A percentile compares a stretch with the other conserved stretches of the same genome.
These are phyloP conservation scores for Megastigmus dorsalis DNA, from an alignment of 2,888 invertebrate species.

Conservation along the genomic window DNA sequence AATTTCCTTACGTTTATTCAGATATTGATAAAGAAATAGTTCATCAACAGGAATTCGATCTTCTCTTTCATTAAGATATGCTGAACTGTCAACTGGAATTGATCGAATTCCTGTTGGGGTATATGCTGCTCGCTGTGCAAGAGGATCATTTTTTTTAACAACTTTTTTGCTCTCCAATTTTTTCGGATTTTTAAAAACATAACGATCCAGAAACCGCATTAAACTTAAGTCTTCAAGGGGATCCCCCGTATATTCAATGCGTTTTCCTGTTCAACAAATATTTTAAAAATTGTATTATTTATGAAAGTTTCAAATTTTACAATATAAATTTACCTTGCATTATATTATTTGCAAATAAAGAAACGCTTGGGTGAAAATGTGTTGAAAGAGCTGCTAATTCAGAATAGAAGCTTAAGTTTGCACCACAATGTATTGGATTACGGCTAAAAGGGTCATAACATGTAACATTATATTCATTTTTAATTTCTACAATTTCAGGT, in stretches of 20 bases:
- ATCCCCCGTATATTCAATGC: conserved; percentile 91
- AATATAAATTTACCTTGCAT: conserved; percentile 81
- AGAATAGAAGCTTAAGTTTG: conserved; percentile 81
- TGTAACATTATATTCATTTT: conserved; percentile 62
- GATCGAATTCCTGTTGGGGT: conserved; percentile 82
- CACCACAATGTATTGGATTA: conserved; percentile 91
- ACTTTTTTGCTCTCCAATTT: conserved; percentile 76
- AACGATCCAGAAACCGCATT: conserved; percentile 93
- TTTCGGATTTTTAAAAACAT: conserved; percentile 96
- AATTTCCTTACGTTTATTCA: conserved; percentile 60
- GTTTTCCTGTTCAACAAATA: conserved; percentile 76
- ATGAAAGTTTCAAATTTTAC: neutral
- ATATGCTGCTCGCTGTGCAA: conserved; percentile 82
- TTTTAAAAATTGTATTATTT: conserved; percentile 1
- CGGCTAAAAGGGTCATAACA: conserved; percentile 83
- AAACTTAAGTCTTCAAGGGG: conserved; percentile 94
- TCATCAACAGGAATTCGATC: conserved; percentile 93
- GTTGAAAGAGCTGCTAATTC: conserved; percentile 84
- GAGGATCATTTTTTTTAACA: conserved; percentile 79
- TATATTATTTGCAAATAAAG: conserved; percentile 89
- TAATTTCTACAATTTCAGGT: conserved; percentile 54
- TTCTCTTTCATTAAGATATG: conserved; percentile 81
- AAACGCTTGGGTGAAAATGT: conserved; percentile 95
- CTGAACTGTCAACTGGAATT: conserved; percentile 83
- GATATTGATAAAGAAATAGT: conserved; percentile 84